phyloP scores from a whole-genome alignment of 2,888 invertebrate genomes.

The Drosophila nr. perissopoda region DNA sequence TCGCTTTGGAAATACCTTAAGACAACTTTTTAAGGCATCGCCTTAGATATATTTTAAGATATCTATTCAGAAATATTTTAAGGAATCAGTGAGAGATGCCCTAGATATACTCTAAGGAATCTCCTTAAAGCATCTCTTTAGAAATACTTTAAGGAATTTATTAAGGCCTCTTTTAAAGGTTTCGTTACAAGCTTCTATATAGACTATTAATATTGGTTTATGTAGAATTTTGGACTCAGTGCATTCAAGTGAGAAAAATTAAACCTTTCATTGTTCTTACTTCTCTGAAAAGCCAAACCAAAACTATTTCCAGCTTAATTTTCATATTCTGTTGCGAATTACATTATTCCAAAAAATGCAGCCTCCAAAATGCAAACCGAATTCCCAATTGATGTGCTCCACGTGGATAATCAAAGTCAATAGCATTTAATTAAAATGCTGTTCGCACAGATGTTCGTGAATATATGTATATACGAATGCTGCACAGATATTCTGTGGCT shows the following conservation, averaged over 20 bases:
- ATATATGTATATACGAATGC: constrained; percentile 5
- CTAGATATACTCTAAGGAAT: neutral
- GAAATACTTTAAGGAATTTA: rapidly evolving
- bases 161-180: neutral
- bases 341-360: neutral
- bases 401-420: constrained; percentile 18
- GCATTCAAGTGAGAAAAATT: neutral
- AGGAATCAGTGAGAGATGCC: no score
- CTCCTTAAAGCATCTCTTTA: neutral
- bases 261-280: neutral
- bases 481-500: constrained; percentile 20
- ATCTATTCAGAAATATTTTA: neutral
- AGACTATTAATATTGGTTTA: no score
- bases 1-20: neutral
- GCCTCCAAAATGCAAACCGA: neutral
- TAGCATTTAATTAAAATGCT: constrained; percentile 60
- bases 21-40: neutral
- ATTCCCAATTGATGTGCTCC: neutral
- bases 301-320: neutral
- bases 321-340: neutral
- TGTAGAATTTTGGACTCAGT: no score
- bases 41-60: neutral
- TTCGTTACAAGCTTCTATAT: no score
- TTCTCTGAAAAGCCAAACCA: neutral
- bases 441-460: constrained; percentile 29